Conservation (phyloP, 2,888 invertebrate species). For the Neocrepidodera transversa region DNA sequence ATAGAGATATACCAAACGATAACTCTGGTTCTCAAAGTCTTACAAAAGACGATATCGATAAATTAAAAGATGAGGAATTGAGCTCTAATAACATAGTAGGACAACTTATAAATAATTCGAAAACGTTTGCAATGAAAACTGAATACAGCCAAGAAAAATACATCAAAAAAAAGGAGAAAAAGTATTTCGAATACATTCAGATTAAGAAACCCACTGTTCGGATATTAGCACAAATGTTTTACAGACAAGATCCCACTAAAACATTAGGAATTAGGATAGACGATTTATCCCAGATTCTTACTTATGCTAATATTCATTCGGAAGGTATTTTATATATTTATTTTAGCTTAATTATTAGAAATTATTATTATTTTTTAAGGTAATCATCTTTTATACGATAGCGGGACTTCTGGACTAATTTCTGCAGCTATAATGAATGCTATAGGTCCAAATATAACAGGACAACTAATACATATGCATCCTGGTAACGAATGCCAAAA, state of each 20-base stretch:
- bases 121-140: conserved; percentile 88
- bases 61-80: conserved; percentile 76
- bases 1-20: conserved; percentile 78
- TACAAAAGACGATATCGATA: conserved; percentile 81
- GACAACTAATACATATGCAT: conserved; percentile 77
- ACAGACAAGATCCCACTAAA: conserved; percentile 77
- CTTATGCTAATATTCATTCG: conserved; percentile 80
- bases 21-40: conserved; percentile 83
- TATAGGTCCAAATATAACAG: conserved; percentile 71
- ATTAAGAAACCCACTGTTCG: conserved; percentile 82
- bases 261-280: conserved; percentile 83
- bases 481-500: conserved; percentile 83
- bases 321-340: conserved; percentile 54
- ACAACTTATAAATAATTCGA: conserved; percentile 88
- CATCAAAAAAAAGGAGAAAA: conserved; percentile 92
- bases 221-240: conserved; percentile 84
- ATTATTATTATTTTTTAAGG: conserved; percentile 28
- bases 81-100: conserved; percentile 85
- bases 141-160: conserved; percentile 95
- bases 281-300: conserved; percentile 86
- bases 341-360: not conserved
- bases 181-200: conserved; percentile 86
- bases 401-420: conserved; percentile 84
- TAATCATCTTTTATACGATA: conserved; percentile 84
- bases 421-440: conserved; percentile 83